phyloP scores from a whole-genome alignment of 2,797 vertebrate genomes.

The Crypturellus tataupa region DNA sequence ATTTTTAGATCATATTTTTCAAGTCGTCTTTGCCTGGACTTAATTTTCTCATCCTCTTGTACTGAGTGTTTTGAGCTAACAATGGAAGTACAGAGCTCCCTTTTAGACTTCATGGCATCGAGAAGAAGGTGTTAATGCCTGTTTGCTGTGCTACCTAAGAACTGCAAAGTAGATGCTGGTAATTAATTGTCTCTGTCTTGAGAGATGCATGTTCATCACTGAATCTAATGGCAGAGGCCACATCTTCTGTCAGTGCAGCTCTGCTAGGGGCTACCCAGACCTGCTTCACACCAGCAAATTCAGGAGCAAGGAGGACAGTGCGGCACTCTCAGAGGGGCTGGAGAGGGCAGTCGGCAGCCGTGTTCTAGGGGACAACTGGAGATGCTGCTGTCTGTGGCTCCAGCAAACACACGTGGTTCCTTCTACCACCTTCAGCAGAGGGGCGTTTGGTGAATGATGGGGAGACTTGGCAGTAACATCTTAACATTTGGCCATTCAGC shows the following conservation, averaged over 20 bases:
- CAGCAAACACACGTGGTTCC: fast-evolving
- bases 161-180: neutral
- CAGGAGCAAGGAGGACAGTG: neutral
- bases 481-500: neutral
- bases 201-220: neutral
- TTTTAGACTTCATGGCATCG: fast-evolving
- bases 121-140: neutral
- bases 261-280: neutral
- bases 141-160: neutral
- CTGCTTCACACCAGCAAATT: neutral
- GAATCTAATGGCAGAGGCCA: neutral
- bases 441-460: neutral
- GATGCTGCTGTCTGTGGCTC: fast-evolving
- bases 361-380: neutral
- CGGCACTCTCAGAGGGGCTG: fast-evolving
- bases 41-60: neutral
- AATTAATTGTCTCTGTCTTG: neutral
- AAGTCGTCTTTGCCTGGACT: conserved; percentile 13
- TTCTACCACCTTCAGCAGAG: neutral
- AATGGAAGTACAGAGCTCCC: neutral
- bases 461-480: neutral
- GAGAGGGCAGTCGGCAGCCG: neutral
- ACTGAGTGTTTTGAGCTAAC: neutral
- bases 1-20: conserved; percentile 39
- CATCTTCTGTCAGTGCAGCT: neutral